phyloP scores from a whole-genome alignment of 1,140 invertebrate species.

The Steinernema feltiae region DNA sequence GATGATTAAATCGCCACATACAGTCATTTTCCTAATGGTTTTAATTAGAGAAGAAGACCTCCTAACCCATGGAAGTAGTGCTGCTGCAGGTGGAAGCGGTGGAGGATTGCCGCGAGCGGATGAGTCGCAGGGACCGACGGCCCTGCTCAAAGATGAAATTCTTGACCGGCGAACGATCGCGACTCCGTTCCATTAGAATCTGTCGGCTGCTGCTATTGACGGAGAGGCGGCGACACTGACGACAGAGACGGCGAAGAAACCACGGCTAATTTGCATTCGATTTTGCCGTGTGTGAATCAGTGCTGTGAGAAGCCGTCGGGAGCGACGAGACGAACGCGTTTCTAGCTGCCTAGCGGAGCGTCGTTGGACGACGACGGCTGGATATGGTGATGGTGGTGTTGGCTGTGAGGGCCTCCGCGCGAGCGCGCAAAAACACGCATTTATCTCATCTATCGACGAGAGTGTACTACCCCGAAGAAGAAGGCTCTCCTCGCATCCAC shows the following conservation, averaged over 20 bases:
- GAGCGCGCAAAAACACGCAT: not conserved
- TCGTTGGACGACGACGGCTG: not conserved
- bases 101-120: not conserved
- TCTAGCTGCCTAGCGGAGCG: not conserved
- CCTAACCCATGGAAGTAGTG: not conserved
- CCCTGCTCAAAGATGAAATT: not conserved
- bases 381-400: too few species aligned
- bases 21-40: too few species aligned
- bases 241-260: not conserved
- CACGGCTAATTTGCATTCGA: slow-evolving; percentile 15
- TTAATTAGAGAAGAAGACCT: too few species aligned
- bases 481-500: not conserved
- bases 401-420: too few species aligned
- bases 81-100: slow-evolving; percentile 1
- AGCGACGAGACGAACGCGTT: too few species aligned
- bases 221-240: not conserved
- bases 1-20: too few species aligned
- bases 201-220: not conserved
- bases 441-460: not conserved
- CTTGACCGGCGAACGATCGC: slow-evolving; percentile 2
- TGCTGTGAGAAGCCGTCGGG: too few species aligned
- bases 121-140: not conserved
- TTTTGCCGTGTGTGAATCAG: not conserved
- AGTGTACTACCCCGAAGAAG: not conserved
- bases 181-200: not conserved